Conservation (phyloP, 1,140 invertebrate genomes). For the Leptestheria dahalacensis region DNA sequence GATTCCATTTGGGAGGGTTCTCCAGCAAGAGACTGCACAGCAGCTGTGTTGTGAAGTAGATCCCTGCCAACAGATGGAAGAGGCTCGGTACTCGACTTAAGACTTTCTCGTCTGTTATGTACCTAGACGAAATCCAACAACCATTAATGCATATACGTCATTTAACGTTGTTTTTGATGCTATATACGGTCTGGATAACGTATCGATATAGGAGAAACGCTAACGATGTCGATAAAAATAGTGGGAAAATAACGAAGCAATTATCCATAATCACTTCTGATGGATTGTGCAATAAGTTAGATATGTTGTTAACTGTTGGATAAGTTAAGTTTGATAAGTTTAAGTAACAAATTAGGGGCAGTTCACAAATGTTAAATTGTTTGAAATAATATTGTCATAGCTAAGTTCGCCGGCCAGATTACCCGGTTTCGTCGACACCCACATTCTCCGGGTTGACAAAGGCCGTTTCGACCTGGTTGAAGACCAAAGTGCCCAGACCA, state of each 20-base stretch:
- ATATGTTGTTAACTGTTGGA: too few species aligned
- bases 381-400: not conserved
- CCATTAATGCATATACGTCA: too few species aligned
- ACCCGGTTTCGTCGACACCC: conserved; percentile 21
- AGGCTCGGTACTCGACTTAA: conserved; percentile 27
- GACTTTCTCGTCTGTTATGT: conserved; percentile 26
- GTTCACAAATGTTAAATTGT: too few species aligned
- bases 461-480: conserved; percentile 30
- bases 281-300: too few species aligned
- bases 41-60: conserved; percentile 28
- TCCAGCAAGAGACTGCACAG: conserved; percentile 23
- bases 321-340: too few species aligned
- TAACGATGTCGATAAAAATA: not conserved
- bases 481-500: conserved; percentile 30
- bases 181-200: not conserved
- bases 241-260: not conserved
- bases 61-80: conserved; percentile 27
- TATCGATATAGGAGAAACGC: not conserved
- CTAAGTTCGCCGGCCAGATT: too few species aligned
- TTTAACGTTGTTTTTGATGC: conserved; percentile 5
- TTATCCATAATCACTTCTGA: not conserved
- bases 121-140: too few species aligned
- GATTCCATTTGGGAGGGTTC: conserved; percentile 19
- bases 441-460: conserved; percentile 32
- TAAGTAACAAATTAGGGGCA: too few species aligned